phyloP scores from a whole-genome alignment of 1,140 invertebrate species.

The Chironomus striatipennis region DNA sequence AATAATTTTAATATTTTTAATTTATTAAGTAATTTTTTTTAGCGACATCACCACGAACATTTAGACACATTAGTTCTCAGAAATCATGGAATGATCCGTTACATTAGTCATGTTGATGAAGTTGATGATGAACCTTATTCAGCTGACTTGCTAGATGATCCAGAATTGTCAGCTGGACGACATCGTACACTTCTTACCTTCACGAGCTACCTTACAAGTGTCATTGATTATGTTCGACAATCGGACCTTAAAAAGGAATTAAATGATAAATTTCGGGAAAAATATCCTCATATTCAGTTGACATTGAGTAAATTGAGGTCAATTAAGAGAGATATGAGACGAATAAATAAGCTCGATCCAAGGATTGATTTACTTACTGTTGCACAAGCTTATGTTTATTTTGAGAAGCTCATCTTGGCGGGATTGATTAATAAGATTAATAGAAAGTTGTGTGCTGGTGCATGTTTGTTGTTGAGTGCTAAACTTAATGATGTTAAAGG shows the following conservation, averaged over 20 bases:
- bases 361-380: slow-evolving; percentile 81
- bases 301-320: slow-evolving; percentile 89
- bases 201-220: slow-evolving; percentile 90
- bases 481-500: slow-evolving; percentile 97
- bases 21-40: slow-evolving; percentile 34
- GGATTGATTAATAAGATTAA: slow-evolving; percentile 93
- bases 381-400: slow-evolving; percentile 94
- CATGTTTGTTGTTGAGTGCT: slow-evolving; percentile 85
- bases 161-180: slow-evolving; percentile 89
- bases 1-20: slow-evolving; percentile 28
- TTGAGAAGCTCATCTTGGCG: slow-evolving; percentile 89
- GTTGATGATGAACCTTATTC: slow-evolving; percentile 52
- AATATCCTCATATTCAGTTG: slow-evolving; percentile 89
- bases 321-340: slow-evolving; percentile 90
- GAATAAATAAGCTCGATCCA: slow-evolving; percentile 82
- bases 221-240: slow-evolving; percentile 93
- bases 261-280: slow-evolving; percentile 94
- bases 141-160: slow-evolving; percentile 87
- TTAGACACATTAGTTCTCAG: slow-evolving; percentile 36
- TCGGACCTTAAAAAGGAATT: slow-evolving; percentile 96
- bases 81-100: slow-evolving; percentile 40
- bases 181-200: slow-evolving; percentile 91
- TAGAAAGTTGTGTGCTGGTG: slow-evolving; percentile 88
- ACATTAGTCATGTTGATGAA: slow-evolving; percentile 11
- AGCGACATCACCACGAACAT: slow-evolving; percentile 30